Base-by-base conservation (phyloP, 2,797 vertebrate species). In the Eulemur rubriventer region DNA sequence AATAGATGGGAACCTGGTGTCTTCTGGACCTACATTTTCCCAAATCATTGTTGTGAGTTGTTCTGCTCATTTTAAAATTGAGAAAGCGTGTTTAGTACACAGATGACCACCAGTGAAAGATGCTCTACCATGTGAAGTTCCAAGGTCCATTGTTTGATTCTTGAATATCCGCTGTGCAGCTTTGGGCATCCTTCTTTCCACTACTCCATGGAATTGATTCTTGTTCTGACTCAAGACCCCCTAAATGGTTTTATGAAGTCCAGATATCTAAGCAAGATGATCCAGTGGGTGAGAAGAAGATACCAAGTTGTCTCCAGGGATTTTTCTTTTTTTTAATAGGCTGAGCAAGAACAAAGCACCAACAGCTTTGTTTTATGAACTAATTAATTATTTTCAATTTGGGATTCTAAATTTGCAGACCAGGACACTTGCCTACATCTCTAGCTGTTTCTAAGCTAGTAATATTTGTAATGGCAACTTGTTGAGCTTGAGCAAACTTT, bases 311-410 rank as follows among this genome's bases (percentile, higher is more conserved):
- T 93, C 55, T 76, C 35, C 33, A 57, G 63, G 65, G 46, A 22
- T 52, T 89, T 80, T 69, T 73, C 63, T 78, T 52, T 65, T 81
- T 72, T 79, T 5, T 33, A 20, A 48, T 43, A 81, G 48, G 14
- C 82, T 90, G 35, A 95, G 61, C 83, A 95, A 94, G 90, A 57
- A 30, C 55, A 88, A 78, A 78, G 76, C 61, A 28, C 52, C 83
- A 59, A 55, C 28, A 92, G n/a, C 24, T 55, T 92, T 86, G 55
- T 57, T 52, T 88, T 82, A 24, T 63, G 55, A 63, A 69, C 70
- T 84, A 80, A 48, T 83, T 52, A 89, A 55, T 94, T 89, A 83
- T 93, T 95, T 94, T 84, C 46, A 43, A 38, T 91, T 76, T 67
- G 48, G 55, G 50, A 65, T 83, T 88, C 69, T 57, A 57, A 72